Conservation (phyloP, 2,888 invertebrate species). For the Plagodis dolabraria region DNA sequence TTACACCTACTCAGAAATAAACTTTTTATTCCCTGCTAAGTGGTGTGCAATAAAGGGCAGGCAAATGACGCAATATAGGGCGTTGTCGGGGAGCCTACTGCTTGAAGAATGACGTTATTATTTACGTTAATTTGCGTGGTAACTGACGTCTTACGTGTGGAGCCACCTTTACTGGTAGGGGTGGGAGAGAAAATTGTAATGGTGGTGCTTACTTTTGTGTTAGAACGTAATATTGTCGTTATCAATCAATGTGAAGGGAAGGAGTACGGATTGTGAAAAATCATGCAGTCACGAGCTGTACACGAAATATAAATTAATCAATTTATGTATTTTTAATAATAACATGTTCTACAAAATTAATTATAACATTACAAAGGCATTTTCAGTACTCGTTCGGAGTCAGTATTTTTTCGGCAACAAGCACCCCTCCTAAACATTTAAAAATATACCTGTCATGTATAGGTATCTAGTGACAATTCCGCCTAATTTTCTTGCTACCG, state of each 20-base stretch:
- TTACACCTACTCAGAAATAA: slow-evolving; percentile 54
- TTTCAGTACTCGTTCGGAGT: too few species aligned
- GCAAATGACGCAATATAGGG: slow-evolving; percentile 75
- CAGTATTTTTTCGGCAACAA: too few species aligned
- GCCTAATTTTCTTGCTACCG: too few species aligned
- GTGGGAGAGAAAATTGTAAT: slow-evolving; percentile 47
- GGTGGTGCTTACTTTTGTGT: neutral
- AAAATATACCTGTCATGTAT: too few species aligned
- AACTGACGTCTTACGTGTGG: slow-evolving; percentile 80
- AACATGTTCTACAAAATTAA: too few species aligned
- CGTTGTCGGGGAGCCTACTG: slow-evolving; percentile 35
- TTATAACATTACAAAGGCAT: too few species aligned
- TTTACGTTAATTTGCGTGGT: slow-evolving; percentile 83
- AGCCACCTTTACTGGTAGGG: slow-evolving; percentile 57
- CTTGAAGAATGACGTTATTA: slow-evolving; percentile 80
- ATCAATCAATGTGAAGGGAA: neutral
- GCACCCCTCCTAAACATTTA: too few species aligned
- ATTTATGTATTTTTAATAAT: too few species aligned
- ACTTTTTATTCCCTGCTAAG: slow-evolving; percentile 78
- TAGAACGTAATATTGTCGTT: neutral
- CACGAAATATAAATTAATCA: too few species aligned
- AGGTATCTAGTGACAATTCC: too few species aligned
- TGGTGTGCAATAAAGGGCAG: slow-evolving; percentile 72
- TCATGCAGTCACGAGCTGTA: too few species aligned
- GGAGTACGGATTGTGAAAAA: too few species aligned